Base-by-base conservation (phyloP, 2,888 invertebrate species). In the Epirrhoe tristata region DNA sequence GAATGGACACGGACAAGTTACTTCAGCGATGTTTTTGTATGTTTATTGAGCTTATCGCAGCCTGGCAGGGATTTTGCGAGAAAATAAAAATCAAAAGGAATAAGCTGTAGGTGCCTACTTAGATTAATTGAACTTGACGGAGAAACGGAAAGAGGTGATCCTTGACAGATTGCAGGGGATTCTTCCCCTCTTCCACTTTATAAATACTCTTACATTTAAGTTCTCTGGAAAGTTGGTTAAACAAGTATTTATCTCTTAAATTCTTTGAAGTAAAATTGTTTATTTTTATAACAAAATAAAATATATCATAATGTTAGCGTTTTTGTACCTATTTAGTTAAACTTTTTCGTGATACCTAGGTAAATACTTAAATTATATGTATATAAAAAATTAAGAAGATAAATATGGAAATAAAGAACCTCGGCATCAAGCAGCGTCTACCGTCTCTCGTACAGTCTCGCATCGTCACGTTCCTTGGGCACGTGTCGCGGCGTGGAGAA, bases 131-230 rank as follows among this genome's bases (percentile, higher is more conserved):
- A 69, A 73, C 67, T 72, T 69, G 74, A 70, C 70, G 70, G 67
- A 64, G 63, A 68, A 69, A 68, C 71, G 74, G 74, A 71, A 74
- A 71, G 54, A 68, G 67, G 70, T 70, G 72, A 74, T 72, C 68
- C 71, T 71, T 74, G 74, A 74, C 71, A 72, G 67, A 74, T 74
- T 72, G 72, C 67, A 60, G 63, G 74, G 72, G 71, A 70, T 66
- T 65, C 65, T 65, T 66, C 58, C 69, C 69, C 68, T 70, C 60
- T 56, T 58, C 65, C 66, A 63, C 63, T 67, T 64, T 71, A 67
- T 72, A 60, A 63, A 57, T 63, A 52, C 62, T 53, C 72, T 53
- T 63, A 54, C 52, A 50, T 58, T n/a, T 55, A 50, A 16, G 50
- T 17, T 7, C 51, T 63, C 58, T 60, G 58, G 55, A 34, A 60